phyloP scores from a whole-genome alignment of 1,140 invertebrate species.

The Scaptomyza pallida region DNA sequence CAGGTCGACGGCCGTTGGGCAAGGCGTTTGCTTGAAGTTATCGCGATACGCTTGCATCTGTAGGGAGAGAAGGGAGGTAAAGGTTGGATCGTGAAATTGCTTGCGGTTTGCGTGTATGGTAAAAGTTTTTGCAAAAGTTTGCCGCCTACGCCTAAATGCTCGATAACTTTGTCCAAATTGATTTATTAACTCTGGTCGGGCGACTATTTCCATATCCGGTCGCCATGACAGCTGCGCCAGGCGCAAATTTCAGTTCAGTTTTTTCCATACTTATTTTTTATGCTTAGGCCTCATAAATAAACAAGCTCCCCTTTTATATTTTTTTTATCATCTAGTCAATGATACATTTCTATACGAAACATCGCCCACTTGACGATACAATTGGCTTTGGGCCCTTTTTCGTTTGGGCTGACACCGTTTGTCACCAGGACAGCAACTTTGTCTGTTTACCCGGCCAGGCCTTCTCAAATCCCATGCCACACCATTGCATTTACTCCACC shows the following conservation, averaged over 20 bases:
- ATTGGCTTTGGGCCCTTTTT: conserved; percentile 15
- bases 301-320: conserved; percentile 51
- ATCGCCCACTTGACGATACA: conserved; percentile 63
- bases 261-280: conserved; percentile 25
- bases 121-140: conserved; percentile 62
- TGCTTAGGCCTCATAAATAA: conserved; percentile 67
- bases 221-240: conserved; percentile 66
- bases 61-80: background rate
- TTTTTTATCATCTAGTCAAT: conserved; percentile 52
- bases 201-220: conserved; percentile 37
- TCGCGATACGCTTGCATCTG: conserved; percentile 83
- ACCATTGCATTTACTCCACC: background rate
- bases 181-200: conserved; percentile 73
- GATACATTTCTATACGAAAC: conserved; percentile 58
- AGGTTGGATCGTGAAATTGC: conserved; percentile 38
- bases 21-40: conserved; percentile 83
- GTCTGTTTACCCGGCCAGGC: conserved; percentile 37
- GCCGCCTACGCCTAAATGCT: conserved; percentile 75
- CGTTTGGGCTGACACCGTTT: conserved; percentile 82
- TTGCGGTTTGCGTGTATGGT: conserved; percentile 68
- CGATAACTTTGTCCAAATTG: conserved; percentile 78
- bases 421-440: conserved; percentile 78
- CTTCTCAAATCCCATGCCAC: conserved; percentile 4
- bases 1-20: conserved; percentile 76
- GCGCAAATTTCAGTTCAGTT: conserved; percentile 6